These are phyloP conservation scores for Montifringilla adamsi DNA, from an alignment of 2,113 vertebrate genomes.

Conservation along the genomic window DNA sequence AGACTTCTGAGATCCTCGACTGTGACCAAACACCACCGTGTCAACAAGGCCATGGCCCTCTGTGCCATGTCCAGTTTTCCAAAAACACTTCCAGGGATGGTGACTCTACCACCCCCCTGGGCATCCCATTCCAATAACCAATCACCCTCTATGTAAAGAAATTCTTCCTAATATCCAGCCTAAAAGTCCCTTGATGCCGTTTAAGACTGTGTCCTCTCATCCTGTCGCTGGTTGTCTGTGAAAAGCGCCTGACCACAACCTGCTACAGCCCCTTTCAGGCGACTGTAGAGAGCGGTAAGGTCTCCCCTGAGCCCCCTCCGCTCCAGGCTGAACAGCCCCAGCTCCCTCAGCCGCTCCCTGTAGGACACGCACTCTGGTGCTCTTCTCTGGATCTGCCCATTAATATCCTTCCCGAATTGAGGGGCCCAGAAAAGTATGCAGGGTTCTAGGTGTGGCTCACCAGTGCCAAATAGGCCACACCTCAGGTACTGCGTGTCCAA, in stretches of 20 bases:
- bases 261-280: no score
- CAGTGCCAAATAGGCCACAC: no score
- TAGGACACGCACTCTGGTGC: fast-evolving
- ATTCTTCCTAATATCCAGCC: neutral
- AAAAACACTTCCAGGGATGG: neutral
- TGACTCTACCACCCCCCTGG: neutral
- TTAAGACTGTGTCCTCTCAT: neutral
- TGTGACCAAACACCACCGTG: neutral
- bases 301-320: no score
- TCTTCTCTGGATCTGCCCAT: neutral
- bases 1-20: neutral
- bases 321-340: neutral
- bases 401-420: neutral
- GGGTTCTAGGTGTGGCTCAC: neutral
- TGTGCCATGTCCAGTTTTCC: neutral
- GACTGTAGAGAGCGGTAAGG: fast-evolving
- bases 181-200: neutral
- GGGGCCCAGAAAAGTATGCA: neutral
- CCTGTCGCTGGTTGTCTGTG: neutral
- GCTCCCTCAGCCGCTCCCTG: neutral
- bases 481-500: neutral
- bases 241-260: neutral
- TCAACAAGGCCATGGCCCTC: neutral
- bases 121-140: neutral
- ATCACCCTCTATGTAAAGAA: neutral